Percentiles rank a stretch among this genome's conserved stretches.
These are phyloP conservation scores for Pogonocichla stellata DNA, from an alignment of 2,113 vertebrate species.

Conservation along the genomic window DNA sequence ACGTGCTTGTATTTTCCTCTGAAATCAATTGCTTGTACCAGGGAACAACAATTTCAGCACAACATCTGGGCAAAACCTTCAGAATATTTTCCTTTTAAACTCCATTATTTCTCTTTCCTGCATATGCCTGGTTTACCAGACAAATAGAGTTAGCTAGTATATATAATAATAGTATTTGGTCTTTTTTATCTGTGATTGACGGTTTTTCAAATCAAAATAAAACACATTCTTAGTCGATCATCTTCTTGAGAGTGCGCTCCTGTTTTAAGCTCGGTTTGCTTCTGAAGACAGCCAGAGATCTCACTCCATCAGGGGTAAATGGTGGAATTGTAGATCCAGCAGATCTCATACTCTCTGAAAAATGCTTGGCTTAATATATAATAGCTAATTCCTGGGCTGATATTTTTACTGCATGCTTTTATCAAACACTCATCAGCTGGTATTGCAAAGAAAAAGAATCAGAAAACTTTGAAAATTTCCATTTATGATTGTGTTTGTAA, in stretches of 20 bases:
- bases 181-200: slow-evolving; percentile 54
- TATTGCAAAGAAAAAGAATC: not conserved
- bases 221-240: slow-evolving; percentile 49
- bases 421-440: not conserved
- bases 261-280: slow-evolving; percentile 24
- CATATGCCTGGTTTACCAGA: slow-evolving; percentile 41
- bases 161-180: slow-evolving; percentile 24
- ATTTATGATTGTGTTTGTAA: slow-evolving; percentile 32
- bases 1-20: not conserved
- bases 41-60: not conserved
- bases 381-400: not conserved
- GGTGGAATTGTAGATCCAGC: not conserved
- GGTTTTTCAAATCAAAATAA: slow-evolving; percentile 62
- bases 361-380: not conserved
- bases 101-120: not conserved
- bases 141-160: slow-evolving; percentile 44
- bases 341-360: not conserved
- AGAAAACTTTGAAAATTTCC: slow-evolving; percentile 11
- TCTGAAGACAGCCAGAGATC: slow-evolving; percentile 26
- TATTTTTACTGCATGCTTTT: not conserved
- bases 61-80: slow-evolving; percentile 37
- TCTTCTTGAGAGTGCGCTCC: slow-evolving; percentile 14
- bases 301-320: not conserved
- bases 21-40: not conserved
- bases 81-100: not conserved